Base-by-base conservation (phyloP, 1,140 invertebrate genomes). In the Helicoverpa armigera region DNA sequence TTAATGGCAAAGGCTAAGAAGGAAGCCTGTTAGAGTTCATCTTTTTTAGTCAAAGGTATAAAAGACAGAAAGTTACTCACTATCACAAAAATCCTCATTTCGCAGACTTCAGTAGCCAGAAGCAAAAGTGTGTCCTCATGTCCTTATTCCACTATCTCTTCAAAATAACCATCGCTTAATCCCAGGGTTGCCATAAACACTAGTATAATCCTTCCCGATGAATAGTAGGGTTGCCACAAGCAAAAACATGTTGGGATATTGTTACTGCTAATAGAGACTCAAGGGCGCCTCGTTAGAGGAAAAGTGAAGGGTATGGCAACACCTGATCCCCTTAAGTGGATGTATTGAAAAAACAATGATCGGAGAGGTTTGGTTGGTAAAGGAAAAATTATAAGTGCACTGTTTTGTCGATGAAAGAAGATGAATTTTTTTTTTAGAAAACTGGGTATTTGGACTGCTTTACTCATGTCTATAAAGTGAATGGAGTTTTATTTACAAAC, bases 251-350 rank as follows among this genome's bases (percentile, higher is more conserved):
- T 81, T 56, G 48, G 70, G 56, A 81, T 81, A 75, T 75, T 75
- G 79, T 81, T 81, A 81, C 79, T 74, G 79, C 79, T 81, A 81
- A 81, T 81, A 81, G 79, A 73, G n/a, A 60, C 58, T 61, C 60
- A 50, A 56, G 69, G 23, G 43, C 51, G 16, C 4, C 76, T 67
- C 63, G 76, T 78, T 67, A 67, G 50, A 63, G 61, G 61, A 69
- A 43, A 54, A 35, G 53, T 67, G 63, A 69, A 69, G 63, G 51
- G 35, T 35, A 61, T 54, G 50, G 18, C 31, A 16, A 78, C 70
- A 67, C 51, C 75, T 67, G 75, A 58, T 61, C 50, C 23, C 54
- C 12, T 16, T 60, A 81, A 73, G 53, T 58, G 54, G 13, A 13
- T 74, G 54, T 56, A 74, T 60, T 74, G 72, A 53, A 53, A 53